Conservation (phyloP, 2,888 invertebrate genomes). For the Seira musarum region DNA sequence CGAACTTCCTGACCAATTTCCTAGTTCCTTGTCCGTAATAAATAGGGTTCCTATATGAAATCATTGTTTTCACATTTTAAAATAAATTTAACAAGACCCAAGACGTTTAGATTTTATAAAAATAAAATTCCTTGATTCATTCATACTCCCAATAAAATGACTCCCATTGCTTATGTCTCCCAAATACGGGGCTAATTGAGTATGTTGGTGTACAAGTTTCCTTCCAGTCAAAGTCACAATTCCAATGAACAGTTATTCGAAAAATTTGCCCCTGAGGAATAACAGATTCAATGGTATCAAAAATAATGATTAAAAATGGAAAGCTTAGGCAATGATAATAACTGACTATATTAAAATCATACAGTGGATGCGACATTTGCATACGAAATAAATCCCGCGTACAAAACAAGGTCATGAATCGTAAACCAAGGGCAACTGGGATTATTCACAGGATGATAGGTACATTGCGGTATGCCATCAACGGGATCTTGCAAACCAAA, state of each 20-base stretch:
- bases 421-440: slow-evolving; percentile 66
- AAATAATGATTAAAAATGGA: no score
- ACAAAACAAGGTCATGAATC: slow-evolving; percentile 62
- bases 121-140: no score
- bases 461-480: slow-evolving; percentile 61
- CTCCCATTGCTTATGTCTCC: slow-evolving; percentile 58
- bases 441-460: slow-evolving; percentile 59
- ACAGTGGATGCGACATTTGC: slow-evolving; percentile 64
- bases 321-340: no score
- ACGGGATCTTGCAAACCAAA: slow-evolving; percentile 57
- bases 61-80: no score
- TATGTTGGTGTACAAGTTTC: slow-evolving; percentile 61
- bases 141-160: slow-evolving; percentile 65
- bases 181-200: slow-evolving; percentile 62
- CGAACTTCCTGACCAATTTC: slow-evolving; percentile 62
- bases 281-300: no score
- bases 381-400: slow-evolving; percentile 64
- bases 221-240: slow-evolving; percentile 63
- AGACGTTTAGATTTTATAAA: no score
- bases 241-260: slow-evolving; percentile 62
- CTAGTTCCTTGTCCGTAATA: slow-evolving; percentile 61
- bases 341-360: no score
- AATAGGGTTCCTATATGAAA: slow-evolving; percentile 55
- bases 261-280: slow-evolving; percentile 62
- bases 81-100: no score